Evolutionary conservation across 1,140 invertebrate genomes (phyloP), one percentile per base, ranked within the genome.

Genomic region (Antheraea mylitta): DNA sequence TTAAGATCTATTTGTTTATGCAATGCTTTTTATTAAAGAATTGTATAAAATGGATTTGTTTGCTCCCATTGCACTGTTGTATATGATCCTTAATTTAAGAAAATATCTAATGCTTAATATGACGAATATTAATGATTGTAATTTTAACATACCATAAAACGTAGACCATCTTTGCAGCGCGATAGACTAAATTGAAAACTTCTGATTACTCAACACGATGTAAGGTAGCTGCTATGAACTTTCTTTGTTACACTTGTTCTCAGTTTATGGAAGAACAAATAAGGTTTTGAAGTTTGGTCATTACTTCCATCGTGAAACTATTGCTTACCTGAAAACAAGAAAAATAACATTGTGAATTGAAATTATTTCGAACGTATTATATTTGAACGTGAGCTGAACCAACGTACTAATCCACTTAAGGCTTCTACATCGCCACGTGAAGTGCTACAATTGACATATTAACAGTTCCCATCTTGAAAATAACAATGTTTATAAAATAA

Each of bases 221-320:
- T 76, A 75, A 16, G 16, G 45, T 53, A 70, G n/a, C n/a, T n/a
- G 72, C 63, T 48, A 48, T 73, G 74, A 79, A 85, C 71, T 86
- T 80, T 78, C 73, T 79, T 53, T 80, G 78, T 72, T 69, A 72
- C 78, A 79, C 81, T 80, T 85, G 78, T 80, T 73, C 65, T 72
- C 68, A 62, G 60, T 62, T 66, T 48, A 64, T 13, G 4, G 60
- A 64, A 64, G 53, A 18, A 58, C n/a, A 37, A 63, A 30, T 63
- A 36, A 30, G 22, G 13, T 30, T 7, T 63, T 18, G 61, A 37
- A 30, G 37, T 63, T 67, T 67, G 61, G 58, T 71, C 64, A 64
- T 61, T 53, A 37, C 30, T 58, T 13, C 42, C 53, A 36, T 63
- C 58, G 22, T 13, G 19, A 68, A 42, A 13, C 36, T 18, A 18